Percentiles rank a stretch among this genome's conserved stretches.
These are phyloP conservation scores for Microcebus ravelobensis DNA, from an alignment of 2,113 vertebrate genomes.

Conservation along the genomic window DNA sequence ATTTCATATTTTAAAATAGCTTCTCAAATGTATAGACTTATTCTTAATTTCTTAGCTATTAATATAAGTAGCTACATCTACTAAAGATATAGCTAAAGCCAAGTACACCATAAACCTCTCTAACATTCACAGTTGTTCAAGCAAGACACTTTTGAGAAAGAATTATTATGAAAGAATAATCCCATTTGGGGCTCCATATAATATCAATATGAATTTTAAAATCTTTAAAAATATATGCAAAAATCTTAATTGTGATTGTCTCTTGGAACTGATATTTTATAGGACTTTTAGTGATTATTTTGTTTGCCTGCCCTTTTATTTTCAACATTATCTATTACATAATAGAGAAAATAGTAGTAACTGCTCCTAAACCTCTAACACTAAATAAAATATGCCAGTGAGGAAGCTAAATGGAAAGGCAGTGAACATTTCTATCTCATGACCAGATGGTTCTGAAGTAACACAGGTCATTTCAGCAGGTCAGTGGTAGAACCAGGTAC, in stretches of 20 bases:
- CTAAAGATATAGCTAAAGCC: not conserved
- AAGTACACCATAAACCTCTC: not conserved
- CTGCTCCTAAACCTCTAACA: not conserved
- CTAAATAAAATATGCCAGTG: not conserved
- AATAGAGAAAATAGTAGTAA: not conserved
- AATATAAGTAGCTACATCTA: not conserved
- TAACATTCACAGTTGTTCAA: not conserved
- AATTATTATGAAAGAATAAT: not conserved
- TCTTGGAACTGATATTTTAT: not conserved
- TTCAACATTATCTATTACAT: not conserved
- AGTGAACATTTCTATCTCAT: not conserved
- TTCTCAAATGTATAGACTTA: not conserved
- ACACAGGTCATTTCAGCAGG: not conserved
- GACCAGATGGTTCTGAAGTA: not conserved
- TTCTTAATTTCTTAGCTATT: not conserved
- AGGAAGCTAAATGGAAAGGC: not conserved
- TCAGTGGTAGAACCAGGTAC: not conserved
- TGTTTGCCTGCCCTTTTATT: not conserved
- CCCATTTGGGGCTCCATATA: not conserved
- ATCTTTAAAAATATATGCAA: not conserved
- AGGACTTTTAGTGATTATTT: conserved; percentile 1
- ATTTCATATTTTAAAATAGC: conserved; percentile 2
- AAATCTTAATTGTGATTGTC: not conserved
- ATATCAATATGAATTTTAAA: not conserved
- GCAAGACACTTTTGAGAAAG: not conserved